Percentiles rank a stretch among this genome's conserved stretches.
Evolutionary conservation across 1,140 invertebrate species (phyloP).

Genomic region (Listronotus bonariensis): DNA sequence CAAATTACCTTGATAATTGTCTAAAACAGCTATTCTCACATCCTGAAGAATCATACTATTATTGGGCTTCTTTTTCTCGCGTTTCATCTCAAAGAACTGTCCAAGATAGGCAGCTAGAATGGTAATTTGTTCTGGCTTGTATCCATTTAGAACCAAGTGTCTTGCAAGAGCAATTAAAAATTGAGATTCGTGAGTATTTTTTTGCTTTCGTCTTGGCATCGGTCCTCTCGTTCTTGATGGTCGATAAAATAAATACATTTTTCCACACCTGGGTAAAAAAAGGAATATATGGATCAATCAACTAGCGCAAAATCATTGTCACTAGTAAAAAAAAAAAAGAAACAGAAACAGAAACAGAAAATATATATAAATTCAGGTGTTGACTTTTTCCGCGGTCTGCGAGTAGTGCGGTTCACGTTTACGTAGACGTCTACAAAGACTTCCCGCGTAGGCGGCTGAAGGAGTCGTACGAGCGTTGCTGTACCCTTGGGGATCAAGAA

Average conservation of each 20-base stretch:
- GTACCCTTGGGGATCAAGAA: no score
- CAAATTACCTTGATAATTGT: slow-evolving; percentile 75
- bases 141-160: slow-evolving; percentile 66
- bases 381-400: no score
- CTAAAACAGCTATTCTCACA: slow-evolving; percentile 71
- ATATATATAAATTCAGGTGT: no score
- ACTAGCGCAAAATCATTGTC: no score
- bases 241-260: slow-evolving; percentile 67
- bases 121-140: slow-evolving; percentile 64
- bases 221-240: slow-evolving; percentile 61
- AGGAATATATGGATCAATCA: background rate
- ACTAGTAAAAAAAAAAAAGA: no score
- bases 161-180: slow-evolving; percentile 62
- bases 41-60: slow-evolving; percentile 47
- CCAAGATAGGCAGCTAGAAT: slow-evolving; percentile 71
- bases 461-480: no score
- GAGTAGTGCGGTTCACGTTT: no score
- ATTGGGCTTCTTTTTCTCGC: slow-evolving; percentile 55
- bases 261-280: slow-evolving; percentile 34
- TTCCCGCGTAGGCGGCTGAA: no score
- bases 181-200: slow-evolving; percentile 66
- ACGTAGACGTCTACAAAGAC: no score
- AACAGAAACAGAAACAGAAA: no score
- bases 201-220: slow-evolving; percentile 61
- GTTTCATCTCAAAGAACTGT: slow-evolving; percentile 62